Evolutionary conservation across 2,797 vertebrate species (phyloP), one percentile per base, ranked within the genome.

Genomic region (Lateolabrax maculatus): DNA sequence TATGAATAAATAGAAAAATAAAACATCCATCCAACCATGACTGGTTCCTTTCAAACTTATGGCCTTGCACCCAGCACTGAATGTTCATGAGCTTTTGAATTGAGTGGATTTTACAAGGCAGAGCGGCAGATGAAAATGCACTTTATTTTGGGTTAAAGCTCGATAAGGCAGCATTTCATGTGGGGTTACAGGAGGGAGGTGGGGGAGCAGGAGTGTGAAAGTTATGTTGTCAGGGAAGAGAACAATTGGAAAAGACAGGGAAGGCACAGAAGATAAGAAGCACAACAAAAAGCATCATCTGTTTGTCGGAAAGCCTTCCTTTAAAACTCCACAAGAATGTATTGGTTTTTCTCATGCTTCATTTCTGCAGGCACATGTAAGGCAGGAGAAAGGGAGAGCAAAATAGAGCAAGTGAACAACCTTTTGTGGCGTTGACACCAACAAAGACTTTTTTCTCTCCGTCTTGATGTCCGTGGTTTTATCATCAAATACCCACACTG

Each of bases 161-260:
- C 3, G 36, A 87, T 80, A 84, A 84, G 74, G 52, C 73, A 27
- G 63, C 51, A 21, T 87, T 81, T 85, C 53, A 68, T 85, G 75
- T 58, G 67, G 31, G 62, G 64, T 71, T 77, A 70, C 68, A 67
- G 62, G 73, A 56, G 62, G 44, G 34, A 62, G 65, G 68, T 31
- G 41, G 43, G 48, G 55, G 53, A 58, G 78, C 34, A 34, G 43
- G 61, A 63, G 71, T 27, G 67, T 51, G 77, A 77, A 82, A 80
- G 84, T 89, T 83, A 62, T 84, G 83, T 79, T 89, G 79, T 90
- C 84, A 77, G 71, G 12, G 29, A 69, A 70, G 61, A 83, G 80
- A 82, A 81, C 65, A 79, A 90, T 82, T 74, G 74, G 66, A 81
- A 80, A 80, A 64, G 82, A 82, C 75, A 72, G 34, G 46, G 16